Base-by-base conservation (phyloP, 2,113 vertebrate species). In the Catharus minimus region DNA sequence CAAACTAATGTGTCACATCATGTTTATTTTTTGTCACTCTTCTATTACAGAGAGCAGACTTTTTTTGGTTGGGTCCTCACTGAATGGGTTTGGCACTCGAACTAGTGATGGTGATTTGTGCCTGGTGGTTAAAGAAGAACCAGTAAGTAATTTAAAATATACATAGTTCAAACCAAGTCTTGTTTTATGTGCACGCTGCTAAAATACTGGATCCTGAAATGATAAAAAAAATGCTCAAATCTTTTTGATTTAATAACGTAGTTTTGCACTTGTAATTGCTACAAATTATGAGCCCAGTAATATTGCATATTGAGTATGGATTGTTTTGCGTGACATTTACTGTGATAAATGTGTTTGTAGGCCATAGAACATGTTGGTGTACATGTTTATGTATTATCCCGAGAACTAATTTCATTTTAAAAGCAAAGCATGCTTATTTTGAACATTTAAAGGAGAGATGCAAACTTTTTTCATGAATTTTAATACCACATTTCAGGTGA, bases 71-170 rank as follows among this genome's bases (percentile, higher is more conserved):
- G 99, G 99, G 7, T 99, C 99, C 2, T 98, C 99, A 30, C 97
- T 99, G 92, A 99, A 98, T 93, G 99, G 99, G 36, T 98, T 99
- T 97, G 99, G 98, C 72, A 98, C 98, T 91, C 97, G 98, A 60
- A 98, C 86, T 95, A 99, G 99, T 93, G 99, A 99, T 94, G 99
- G 98, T 83, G 99, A 99, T 88, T 97, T 99, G 89, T 99, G 99
- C 94, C 96, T 99, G 11, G 98, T 99, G 88, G 43, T 99, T 92
- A 98, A 98, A 94, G 98, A 97, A 52, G 97, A 97, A 74, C 97
- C 97, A 68, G 99, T 99, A 97, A 98, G 98, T 98, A 84, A 64
- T 62, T 78, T 91, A 76, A 79, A 81, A 41, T 7, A 43, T 32
- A 5, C 2, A 1, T 18, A 50, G 7, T 65, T 89, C 38, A 71